These are phyloP conservation scores for Drosophila multiciliata DNA, from an alignment of 2,888 invertebrate species.

Conservation along the genomic window DNA sequence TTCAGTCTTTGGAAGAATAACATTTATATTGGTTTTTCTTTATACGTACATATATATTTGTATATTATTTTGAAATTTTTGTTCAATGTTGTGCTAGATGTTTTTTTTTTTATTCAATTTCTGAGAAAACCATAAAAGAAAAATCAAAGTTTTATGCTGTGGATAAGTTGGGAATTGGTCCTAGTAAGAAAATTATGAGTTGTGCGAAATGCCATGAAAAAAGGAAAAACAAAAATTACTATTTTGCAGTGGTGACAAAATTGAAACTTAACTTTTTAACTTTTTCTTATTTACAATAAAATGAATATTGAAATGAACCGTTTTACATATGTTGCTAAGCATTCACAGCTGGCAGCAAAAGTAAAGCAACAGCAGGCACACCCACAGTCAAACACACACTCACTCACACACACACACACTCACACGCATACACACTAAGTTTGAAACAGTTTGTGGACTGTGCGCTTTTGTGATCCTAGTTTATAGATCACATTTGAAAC, in stretches of 20 bases:
- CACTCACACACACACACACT: constrained; percentile 16
- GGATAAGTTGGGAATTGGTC: constrained; percentile 48
- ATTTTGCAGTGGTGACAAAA: constrained; percentile 6
- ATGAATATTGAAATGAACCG: constrained; percentile 39
- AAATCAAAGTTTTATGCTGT: constrained; percentile 7
- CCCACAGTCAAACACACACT: constrained; percentile 18
- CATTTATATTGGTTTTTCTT: constrained; percentile 66
- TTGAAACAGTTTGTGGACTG: constrained; percentile 43
- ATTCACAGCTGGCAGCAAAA: constrained; percentile 45
- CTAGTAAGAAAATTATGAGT: constrained; percentile 24
- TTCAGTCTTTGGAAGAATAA: constrained; percentile 85
- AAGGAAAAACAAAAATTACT: background rate
- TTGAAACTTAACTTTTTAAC: constrained; percentile 4
- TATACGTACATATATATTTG: constrained; percentile 36
- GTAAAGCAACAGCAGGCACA: constrained; percentile 26
- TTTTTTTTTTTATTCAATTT: constrained; percentile 13
- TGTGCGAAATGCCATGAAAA: background rate
- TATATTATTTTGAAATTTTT: constrained; percentile 5
- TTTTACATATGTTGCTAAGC: constrained; percentile 31
- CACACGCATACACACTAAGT: constrained; percentile 25
- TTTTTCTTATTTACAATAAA: constrained; percentile 41
- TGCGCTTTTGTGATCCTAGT: constrained; percentile 58
- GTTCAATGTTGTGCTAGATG: constrained; percentile 13
- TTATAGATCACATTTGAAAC: constrained; percentile 85
- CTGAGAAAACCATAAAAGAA: constrained; percentile 1